Base-by-base conservation (phyloP, 2,888 invertebrate species). In the Sminthurides aquaticus region DNA sequence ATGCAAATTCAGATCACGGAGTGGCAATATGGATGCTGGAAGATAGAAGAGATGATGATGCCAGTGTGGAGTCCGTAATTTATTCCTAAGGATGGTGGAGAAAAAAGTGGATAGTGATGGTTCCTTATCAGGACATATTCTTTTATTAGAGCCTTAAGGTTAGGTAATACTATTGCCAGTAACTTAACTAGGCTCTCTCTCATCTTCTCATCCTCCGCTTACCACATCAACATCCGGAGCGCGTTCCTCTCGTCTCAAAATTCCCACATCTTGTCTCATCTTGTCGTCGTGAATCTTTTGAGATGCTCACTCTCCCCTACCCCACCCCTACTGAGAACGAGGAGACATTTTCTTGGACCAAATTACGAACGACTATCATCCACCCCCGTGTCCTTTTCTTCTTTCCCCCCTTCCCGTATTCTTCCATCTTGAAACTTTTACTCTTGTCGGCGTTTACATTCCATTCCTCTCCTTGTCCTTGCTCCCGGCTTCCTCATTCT, bases 1-100 rank as follows among this genome's bases (percentile, higher is more conserved):
- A 71, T 70, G 67, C 60, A 68, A 64, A 73, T 73, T 73, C 73
- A 67, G 69, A 73, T 73, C 73, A 73, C 73, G 73, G 67, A 71
- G 59, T 64, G 60, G 68, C 70, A 73, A 73, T 73, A 71, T 69
- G 69, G 65, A 67, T 60, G 58, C 65, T 48, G 57, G 43, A 43
- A 29, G 58, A 66, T 34, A 43, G 34, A 48, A 66, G 34, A 58
- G 57, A 67, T 69, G 69, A 67, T 67, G 71, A 71, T 71, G 67
- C 66, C 69, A 67, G 61, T 65, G 60, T 61, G 57, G 66, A 67
- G 62, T 64, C 60, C 52, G 70, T 69, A 71, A 71, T 72, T 72
- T 72, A 70, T 71, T 71, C 69, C 57, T 67, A 56, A 65, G 67
- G 64, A 66, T 64, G 68, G 66, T 70, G 67, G 62, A 62, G 65